A percentile compares a stretch with the other conserved stretches of the same genome.
Conservation (phyloP, 1,140 invertebrate species). For the Atopsyche davidsoni region DNA sequence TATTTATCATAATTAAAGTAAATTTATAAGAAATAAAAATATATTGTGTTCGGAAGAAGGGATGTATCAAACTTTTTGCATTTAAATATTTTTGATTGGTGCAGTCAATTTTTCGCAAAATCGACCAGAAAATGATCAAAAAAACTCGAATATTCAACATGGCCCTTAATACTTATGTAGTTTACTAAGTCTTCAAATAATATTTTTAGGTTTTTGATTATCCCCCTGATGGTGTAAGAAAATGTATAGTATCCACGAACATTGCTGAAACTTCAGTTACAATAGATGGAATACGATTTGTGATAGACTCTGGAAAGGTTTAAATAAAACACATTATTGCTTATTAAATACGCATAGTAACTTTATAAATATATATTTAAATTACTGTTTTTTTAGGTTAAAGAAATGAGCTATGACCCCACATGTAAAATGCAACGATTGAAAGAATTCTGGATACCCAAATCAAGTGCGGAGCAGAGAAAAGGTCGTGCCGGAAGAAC, state of each 20-base stretch:
- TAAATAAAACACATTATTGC: slow-evolving; percentile 1
- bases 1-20: too few relatives aligned
- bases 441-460: slow-evolving; percentile 95
- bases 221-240: slow-evolving; percentile 88
- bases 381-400: slow-evolving; percentile 47
- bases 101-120: too few relatives aligned
- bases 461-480: slow-evolving; percentile 94
- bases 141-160: too few relatives aligned
- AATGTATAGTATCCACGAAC: slow-evolving; percentile 98
- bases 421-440: slow-evolving; percentile 80
- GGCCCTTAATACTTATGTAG: too few relatives aligned
- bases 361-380: not conserved
- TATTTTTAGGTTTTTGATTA: slow-evolving; percentile 84
- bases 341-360: slow-evolving; percentile 1
- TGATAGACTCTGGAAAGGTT: slow-evolving; percentile 94
- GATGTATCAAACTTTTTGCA: too few relatives aligned
- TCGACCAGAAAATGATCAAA: too few relatives aligned
- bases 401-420: slow-evolving; percentile 94
- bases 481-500: slow-evolving; percentile 90
- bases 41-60: too few relatives aligned
- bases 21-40: too few relatives aligned
- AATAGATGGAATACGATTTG: slow-evolving; percentile 97
- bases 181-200: too few relatives aligned
- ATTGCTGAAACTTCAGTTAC: slow-evolving; percentile 99
- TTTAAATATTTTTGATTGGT: too few relatives aligned